Percentiles rank a stretch among this genome's conserved stretches.
Evolutionary conservation across 37 sponge, comb jelly and placozoan genomes (phyloP).

Genomic region (Beroe forskalii): DNA sequence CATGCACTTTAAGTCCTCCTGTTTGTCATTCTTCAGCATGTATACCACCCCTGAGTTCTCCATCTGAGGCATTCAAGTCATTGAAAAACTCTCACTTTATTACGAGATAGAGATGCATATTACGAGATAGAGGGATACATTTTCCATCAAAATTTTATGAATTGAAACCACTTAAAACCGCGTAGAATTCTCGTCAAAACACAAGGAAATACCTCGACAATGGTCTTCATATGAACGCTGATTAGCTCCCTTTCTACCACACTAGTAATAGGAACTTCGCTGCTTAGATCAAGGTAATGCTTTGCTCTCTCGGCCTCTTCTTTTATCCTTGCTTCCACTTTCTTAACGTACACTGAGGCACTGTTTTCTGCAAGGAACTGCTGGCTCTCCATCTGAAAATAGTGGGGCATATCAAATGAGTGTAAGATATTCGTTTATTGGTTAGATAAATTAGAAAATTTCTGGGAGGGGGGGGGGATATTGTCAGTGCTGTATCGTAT

Average conservation of each 20-base stretch:
- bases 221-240: slow-evolving; percentile 86
- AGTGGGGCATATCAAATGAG: not conserved
- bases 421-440: no score
- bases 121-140: no score
- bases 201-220: slow-evolving; percentile 87
- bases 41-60: slow-evolving; percentile 98
- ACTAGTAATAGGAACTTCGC: slow-evolving; percentile 83
- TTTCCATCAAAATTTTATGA: no score
- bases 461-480: no score
- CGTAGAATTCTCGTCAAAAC: no score
- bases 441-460: no score
- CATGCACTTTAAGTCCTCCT: slow-evolving; percentile 88
- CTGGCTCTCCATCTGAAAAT: slow-evolving; percentile 88
- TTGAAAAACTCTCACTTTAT: no score
- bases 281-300: slow-evolving; percentile 91
- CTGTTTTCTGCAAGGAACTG: slow-evolving; percentile 94
- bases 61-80: slow-evolving; percentile 71
- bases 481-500: no score
- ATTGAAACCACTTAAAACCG: no score
- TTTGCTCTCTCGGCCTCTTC: slow-evolving; percentile 91
- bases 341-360: slow-evolving; percentile 93
- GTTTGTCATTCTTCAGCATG: slow-evolving; percentile 89
- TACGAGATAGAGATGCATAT: no score
- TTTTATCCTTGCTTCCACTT: slow-evolving; percentile 88
- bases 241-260: slow-evolving; percentile 96